Evolutionary conservation across 1,140 invertebrate genomes (phyloP).

Genomic region (Copidosoma floridanum): DNA sequence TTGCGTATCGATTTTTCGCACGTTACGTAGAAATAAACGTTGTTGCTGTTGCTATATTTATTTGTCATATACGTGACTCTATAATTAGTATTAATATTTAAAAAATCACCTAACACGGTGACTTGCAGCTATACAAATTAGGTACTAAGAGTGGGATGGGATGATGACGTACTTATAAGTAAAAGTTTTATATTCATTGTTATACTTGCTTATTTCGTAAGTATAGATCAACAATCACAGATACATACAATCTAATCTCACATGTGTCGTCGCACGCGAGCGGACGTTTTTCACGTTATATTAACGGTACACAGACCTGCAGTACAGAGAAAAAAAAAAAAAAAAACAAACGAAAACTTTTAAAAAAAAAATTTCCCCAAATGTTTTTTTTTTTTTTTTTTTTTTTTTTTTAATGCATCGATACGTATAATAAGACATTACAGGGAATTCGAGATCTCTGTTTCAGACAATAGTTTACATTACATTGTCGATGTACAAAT

Average conservation of each 20-base stretch:
- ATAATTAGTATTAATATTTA: slow-evolving; percentile 17
- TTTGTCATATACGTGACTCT: too few species aligned
- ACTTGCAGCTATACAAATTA: slow-evolving; percentile 17
- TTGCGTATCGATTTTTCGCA: not conserved
- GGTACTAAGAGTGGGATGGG: not conserved
- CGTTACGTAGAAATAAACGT: not conserved
- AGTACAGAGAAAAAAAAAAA: too few species aligned
- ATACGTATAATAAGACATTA: slow-evolving; percentile 1
- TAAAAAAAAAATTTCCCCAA: slow-evolving; percentile 3
- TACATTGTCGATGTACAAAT: not conserved
- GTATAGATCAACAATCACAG: slow-evolving; percentile 23
- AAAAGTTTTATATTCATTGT: slow-evolving; percentile 13
- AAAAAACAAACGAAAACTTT: too few species aligned
- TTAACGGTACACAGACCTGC: not conserved
- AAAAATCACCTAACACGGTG: slow-evolving; percentile 8
- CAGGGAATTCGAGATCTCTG: slow-evolving; percentile 11
- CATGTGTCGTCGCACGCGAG: slow-evolving; percentile 17
- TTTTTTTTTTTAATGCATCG: too few species aligned
- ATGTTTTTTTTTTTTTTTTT: too few species aligned
- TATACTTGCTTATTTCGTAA: slow-evolving; percentile 17
- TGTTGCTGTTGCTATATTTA: not conserved
- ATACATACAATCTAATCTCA: slow-evolving; percentile 28
- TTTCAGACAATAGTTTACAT: not conserved
- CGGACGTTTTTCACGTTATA: slow-evolving; percentile 12
- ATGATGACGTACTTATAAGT: slow-evolving; percentile 8